Conservation (phyloP, 2,797 vertebrate genomes). For the Lateolabrax maculatus region DNA sequence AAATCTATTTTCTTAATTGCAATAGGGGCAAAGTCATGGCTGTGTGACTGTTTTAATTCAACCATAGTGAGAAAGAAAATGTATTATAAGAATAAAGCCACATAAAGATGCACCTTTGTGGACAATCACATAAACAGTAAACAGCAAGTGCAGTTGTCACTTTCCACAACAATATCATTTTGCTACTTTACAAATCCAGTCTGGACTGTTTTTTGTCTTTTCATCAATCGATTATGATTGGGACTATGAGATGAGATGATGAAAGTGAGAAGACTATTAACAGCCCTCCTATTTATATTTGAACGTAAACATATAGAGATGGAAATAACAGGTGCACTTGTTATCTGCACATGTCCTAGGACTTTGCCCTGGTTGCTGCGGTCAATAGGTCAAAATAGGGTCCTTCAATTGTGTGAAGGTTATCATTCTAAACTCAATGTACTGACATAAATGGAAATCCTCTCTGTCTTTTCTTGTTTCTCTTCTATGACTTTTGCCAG, state of each 20-base stretch:
- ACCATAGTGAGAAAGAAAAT: not conserved
- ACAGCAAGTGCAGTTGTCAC: not conserved
- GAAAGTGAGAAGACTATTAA: not conserved
- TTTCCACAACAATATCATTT: not conserved
- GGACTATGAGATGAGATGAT: not conserved
- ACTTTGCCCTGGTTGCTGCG: not conserved
- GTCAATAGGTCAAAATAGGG: not conserved
- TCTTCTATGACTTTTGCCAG: slow-evolving; percentile 10
- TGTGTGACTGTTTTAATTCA: not conserved
- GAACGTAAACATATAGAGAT: not conserved
- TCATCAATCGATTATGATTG: not conserved
- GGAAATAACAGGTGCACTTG: not conserved
- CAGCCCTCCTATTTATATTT: not conserved
- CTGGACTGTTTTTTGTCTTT: slow-evolving; percentile 5
- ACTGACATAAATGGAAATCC: slow-evolving; percentile 1
- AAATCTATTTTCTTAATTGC: slow-evolving; percentile 3
- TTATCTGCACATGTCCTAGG: not conserved
- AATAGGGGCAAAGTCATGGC: not conserved
- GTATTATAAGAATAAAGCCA: not conserved
- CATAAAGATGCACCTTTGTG: not conserved
- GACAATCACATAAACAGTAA: not conserved
- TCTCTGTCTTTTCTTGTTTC: not conserved
- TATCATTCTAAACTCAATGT: not conserved
- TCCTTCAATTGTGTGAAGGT: not conserved
- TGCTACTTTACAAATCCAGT: not conserved